phyloP scores from a whole-genome alignment of 1,140 invertebrate genomes.

The Stegodyphus dumicola region DNA sequence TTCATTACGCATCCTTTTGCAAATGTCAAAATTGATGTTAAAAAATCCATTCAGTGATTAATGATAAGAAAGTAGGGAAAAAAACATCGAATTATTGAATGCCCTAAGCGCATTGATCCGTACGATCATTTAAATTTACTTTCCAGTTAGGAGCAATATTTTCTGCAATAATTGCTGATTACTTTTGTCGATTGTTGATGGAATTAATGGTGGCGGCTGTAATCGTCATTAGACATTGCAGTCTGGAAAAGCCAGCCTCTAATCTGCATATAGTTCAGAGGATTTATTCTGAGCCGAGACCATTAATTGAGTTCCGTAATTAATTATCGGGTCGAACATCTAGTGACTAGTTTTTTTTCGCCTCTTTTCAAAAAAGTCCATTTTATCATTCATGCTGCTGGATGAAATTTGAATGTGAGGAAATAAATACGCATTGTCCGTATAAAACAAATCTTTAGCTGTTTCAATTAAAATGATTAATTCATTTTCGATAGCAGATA shows the following conservation, averaged over 20 bases:
- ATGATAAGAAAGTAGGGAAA: neutral
- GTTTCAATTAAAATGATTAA: neutral
- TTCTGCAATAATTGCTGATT: slow-evolving; percentile 15
- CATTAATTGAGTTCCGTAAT: slow-evolving; percentile 33
- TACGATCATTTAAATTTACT: slow-evolving; percentile 19
- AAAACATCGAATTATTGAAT: neutral
- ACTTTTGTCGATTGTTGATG: slow-evolving; percentile 10
- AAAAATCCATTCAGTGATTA: neutral
- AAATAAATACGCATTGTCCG: neutral
- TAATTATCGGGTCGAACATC: slow-evolving; percentile 17
- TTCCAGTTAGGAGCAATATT: neutral
- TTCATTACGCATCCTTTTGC: neutral
- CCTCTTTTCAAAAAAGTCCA: neutral
- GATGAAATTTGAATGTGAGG: neutral
- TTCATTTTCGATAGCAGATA: neutral
- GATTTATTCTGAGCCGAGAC: slow-evolving; percentile 16
- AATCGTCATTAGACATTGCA: slow-evolving; percentile 4
- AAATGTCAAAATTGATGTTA: neutral
- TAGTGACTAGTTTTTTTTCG: neutral
- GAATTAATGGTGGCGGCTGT: slow-evolving; percentile 18
- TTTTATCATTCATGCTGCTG: neutral
- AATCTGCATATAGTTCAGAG: slow-evolving; percentile 19
- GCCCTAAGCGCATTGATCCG: neutral
- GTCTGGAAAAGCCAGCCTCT: slow-evolving; percentile 4
- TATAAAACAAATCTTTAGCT: neutral